Base-by-base conservation (phyloP, 2,888 invertebrate species). In the Acleris sparsana region DNA sequence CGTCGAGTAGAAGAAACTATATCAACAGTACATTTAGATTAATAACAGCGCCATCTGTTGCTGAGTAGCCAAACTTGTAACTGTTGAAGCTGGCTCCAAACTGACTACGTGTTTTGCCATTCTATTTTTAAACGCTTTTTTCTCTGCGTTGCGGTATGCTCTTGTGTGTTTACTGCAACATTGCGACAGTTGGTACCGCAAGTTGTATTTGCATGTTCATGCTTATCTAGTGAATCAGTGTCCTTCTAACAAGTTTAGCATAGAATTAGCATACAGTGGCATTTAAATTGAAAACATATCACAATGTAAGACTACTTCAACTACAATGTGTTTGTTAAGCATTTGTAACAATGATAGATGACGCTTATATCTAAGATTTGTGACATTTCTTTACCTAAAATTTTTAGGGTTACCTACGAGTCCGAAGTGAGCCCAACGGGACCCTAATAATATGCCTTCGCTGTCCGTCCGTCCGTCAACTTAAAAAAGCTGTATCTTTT, bases 191-290 rank as follows among this genome's bases (percentile, higher is more conserved):
- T 16, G 11, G 53, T 17, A 11, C 11, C 7, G 53, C 57, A 53
- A 60, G 16, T 29, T 9, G 29, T 61, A 49, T 46, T 65, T 20
- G 64, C 55, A 55, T 65, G 60, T 29, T 25, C 43, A 49, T 20
- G 25, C 59, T 61, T 65, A 65, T 65, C 60, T 46, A 25, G 20
- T 49, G 49, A 51, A 60, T 65, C 65, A 43, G 49, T 39, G 39
- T 61, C 65, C 55, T 61, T 65, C 65, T 46, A 56, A 16, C 20
- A 39, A 43, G 33, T 17, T 64, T 61, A 53, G 53, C 57, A 57
- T 68, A 49, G 18, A 52, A 64, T 68, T 68, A 56, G 60, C 60
- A 65, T 65, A 56, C 51, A 56, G 56, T 56, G 17, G 13, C 33
- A 33, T 29, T 43, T 18, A 51, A 49, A 65, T 58, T 16, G 18